These are phyloP conservation scores for Marronus borbonicus DNA, from an alignment of 2,888 invertebrate species.

Conservation along the genomic window DNA sequence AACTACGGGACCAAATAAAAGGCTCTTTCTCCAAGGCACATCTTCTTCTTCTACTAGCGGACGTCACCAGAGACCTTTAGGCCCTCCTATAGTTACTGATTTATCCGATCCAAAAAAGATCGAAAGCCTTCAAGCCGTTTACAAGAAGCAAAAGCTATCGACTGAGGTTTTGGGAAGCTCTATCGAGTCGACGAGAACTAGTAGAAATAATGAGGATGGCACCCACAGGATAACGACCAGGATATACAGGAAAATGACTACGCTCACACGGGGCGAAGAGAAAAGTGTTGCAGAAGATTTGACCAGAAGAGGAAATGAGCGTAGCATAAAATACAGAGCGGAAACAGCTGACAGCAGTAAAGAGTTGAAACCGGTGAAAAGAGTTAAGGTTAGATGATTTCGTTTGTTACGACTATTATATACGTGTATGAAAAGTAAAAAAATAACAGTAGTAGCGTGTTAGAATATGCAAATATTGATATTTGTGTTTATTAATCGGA, in stretches of 20 bases:
- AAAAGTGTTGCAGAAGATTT: constrained; percentile 81
- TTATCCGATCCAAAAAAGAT: constrained; percentile 64
- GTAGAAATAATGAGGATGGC: constrained; percentile 84
- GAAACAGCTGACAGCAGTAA: constrained; percentile 72
- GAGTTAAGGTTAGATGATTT: constrained; percentile 80
- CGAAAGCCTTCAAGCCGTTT: constrained; percentile 82
- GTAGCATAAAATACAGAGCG: constrained; percentile 74
- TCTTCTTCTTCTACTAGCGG: constrained; percentile 67
- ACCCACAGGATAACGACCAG: constrained; percentile 88
- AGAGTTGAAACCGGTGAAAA: constrained; percentile 77
- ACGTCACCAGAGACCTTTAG: constrained; percentile 54
- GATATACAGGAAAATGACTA: constrained; percentile 91
- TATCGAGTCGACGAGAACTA: constrained; percentile 87
- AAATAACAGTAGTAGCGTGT: too few relatives aligned
- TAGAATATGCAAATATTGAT: too few relatives aligned
- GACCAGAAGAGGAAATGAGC: constrained; percentile 73
- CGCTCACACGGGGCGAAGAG: constrained; percentile 89
- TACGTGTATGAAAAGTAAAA: too few relatives aligned
- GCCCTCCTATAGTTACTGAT: constrained; percentile 67
- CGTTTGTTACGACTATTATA: background rate
- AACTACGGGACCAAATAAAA: constrained; percentile 71
- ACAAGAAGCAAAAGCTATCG: constrained; percentile 86
- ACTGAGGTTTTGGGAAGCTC: constrained; percentile 90
- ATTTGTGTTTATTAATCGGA: too few relatives aligned
- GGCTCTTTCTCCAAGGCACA: constrained; percentile 82